phyloP scores from a whole-genome alignment of 2,113 vertebrate genomes.

The Bubalus kerabau region DNA sequence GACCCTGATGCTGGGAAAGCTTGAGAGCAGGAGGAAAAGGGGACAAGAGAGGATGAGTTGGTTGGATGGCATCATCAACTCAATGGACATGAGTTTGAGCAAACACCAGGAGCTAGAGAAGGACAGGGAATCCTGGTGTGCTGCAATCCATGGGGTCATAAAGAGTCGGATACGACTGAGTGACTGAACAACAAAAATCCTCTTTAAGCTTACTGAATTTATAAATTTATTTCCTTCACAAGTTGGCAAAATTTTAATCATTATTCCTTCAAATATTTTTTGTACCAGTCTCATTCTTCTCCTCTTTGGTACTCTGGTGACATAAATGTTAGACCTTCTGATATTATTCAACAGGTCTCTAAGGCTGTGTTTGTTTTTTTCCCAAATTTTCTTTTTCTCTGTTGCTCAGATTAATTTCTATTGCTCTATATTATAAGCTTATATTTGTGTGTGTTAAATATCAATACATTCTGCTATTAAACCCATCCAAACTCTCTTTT shows the following conservation, averaged over 20 bases:
- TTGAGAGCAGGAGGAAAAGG: background rate
- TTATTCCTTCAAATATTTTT: background rate
- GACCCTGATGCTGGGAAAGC: background rate
- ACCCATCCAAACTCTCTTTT: background rate
- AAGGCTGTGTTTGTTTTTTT: background rate
- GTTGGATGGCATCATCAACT: background rate
- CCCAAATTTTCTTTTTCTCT: background rate
- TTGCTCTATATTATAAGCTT: slow-evolving; percentile 5
- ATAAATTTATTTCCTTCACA: background rate
- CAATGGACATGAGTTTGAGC: background rate
- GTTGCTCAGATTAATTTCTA: background rate
- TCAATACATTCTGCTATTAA: background rate
- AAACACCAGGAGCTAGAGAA: background rate
- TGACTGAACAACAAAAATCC: background rate
- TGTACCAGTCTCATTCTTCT: background rate
- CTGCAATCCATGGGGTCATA: background rate
- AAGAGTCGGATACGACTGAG: background rate
- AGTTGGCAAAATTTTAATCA: background rate
- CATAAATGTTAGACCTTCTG: background rate
- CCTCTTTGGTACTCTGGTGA: background rate
- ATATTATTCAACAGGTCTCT: background rate
- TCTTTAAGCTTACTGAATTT: background rate
- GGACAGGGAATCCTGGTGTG: background rate
- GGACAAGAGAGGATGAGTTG: background rate
- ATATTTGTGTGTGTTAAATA: background rate